phyloP scores from a whole-genome alignment of 2,113 vertebrate genomes.

The Bujurquina vittata region DNA sequence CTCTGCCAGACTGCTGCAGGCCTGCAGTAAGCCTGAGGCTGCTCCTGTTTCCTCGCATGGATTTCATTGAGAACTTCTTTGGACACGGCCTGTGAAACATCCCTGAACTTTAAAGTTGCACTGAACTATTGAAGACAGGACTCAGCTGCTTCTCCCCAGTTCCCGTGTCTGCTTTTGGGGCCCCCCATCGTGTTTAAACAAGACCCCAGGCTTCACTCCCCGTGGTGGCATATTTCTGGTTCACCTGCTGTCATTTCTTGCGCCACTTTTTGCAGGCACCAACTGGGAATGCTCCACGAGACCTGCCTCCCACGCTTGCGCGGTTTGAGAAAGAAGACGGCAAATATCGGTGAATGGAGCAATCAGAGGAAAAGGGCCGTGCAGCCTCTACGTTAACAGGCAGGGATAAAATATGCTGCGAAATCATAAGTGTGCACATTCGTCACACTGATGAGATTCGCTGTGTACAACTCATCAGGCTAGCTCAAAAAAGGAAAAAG shows the following conservation, averaged over 20 bases:
- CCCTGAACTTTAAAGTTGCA: not conserved
- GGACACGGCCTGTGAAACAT: not conserved
- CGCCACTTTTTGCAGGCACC: too few relatives aligned
- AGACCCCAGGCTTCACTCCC: too few relatives aligned
- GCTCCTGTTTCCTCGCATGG: not conserved
- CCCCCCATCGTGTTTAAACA: too few relatives aligned
- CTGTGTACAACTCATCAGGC: not conserved
- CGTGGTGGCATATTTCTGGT: too few relatives aligned
- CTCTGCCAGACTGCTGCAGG: not conserved
- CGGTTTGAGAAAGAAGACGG: not conserved
- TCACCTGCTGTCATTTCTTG: too few relatives aligned
- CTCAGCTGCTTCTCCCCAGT: not conserved
- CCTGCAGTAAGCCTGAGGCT: not conserved
- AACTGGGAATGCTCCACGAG: not conserved
- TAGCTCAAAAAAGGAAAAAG: not conserved
- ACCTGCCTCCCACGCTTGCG: not conserved
- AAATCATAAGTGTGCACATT: conserved; percentile 5
- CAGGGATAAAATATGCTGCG: not conserved
- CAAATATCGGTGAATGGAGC: not conserved
- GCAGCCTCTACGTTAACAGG: not conserved
- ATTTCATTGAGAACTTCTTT: not conserved
- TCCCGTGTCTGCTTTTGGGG: too few relatives aligned
- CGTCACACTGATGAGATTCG: not conserved
- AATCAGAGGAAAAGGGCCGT: not conserved
- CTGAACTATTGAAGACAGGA: not conserved